Percentiles rank a stretch among this genome's conserved stretches.
These are phyloP conservation scores for Bos javanicus DNA, from an alignment of 2,113 vertebrate species.

Conservation along the genomic window DNA sequence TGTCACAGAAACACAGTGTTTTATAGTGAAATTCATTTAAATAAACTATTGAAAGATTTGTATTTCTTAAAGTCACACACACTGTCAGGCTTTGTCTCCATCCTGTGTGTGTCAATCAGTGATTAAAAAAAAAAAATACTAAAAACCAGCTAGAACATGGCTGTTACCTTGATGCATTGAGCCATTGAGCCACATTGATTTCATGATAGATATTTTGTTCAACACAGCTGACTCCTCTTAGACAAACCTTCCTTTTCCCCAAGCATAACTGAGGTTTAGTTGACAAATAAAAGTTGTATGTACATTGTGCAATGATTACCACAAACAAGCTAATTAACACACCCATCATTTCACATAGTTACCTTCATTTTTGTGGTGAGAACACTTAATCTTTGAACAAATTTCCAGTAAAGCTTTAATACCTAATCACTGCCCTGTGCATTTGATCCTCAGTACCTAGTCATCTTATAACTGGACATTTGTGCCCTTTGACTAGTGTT, in stretches of 20 bases:
- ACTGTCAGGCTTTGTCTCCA: not conserved
- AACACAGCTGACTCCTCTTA: not conserved
- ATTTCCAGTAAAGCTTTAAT: not conserved
- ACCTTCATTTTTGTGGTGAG: not conserved
- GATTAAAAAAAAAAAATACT: not conserved
- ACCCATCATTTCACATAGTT: not conserved
- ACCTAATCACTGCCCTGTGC: not conserved
- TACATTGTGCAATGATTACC: not conserved
- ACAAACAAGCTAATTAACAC: not conserved
- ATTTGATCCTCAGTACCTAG: not conserved
- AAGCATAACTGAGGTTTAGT: not conserved
- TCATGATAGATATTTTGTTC: not conserved
- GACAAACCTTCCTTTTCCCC: too few relatives aligned
- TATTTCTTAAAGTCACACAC: not conserved
- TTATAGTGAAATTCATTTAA: not conserved
- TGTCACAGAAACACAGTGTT: not conserved
- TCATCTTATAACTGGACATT: not conserved
- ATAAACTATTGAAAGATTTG: not conserved
- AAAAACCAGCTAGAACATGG: not conserved
- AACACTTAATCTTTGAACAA: not conserved
- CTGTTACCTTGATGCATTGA: not conserved
- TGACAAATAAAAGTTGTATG: not conserved
- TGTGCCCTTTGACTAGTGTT: not conserved
- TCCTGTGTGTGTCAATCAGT: not conserved
- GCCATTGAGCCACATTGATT: not conserved